Conservation (phyloP, 2,888 invertebrate species). For the Hanleya hanleyi region DNA sequence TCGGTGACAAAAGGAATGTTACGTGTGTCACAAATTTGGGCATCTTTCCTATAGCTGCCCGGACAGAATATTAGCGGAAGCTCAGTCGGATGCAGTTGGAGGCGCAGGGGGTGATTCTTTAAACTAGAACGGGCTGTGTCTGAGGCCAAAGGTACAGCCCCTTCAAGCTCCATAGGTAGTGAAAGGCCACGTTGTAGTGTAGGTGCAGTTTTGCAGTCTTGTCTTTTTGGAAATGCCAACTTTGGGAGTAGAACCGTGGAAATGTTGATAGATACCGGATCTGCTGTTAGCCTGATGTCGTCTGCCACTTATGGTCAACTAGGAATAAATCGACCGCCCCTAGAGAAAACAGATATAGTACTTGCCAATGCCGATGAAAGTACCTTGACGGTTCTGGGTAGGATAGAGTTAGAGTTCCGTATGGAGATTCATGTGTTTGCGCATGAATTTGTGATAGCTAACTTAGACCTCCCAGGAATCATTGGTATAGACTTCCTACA, state of each 20-base stretch:
- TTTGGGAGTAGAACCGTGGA: neutral
- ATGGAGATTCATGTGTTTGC: too few relatives aligned
- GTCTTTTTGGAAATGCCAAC: neutral
- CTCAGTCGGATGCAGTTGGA: neutral
- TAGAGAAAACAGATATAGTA: neutral
- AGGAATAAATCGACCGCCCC: neutral
- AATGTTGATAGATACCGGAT: neutral
- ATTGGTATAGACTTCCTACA: constrained; percentile 6
- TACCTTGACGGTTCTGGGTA: neutral
- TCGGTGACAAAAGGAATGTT: neutral
- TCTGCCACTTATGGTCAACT: neutral
- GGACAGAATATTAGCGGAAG: neutral
- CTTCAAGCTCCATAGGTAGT: too few relatives aligned
- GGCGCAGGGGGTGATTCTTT: neutral
- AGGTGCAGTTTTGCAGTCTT: neutral
- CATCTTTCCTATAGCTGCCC: neutral
- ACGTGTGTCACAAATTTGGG: neutral
- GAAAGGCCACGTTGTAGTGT: neutral
- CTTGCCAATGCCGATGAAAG: neutral
- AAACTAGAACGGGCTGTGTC: constrained; percentile 1
- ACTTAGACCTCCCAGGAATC: constrained; percentile 8
- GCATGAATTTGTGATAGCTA: neutral
- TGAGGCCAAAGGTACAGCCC: neutral
- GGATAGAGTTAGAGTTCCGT: neutral
- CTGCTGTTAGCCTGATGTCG: neutral